Conservation (phyloP, 2,888 invertebrate genomes). For the Taenaris catops region DNA sequence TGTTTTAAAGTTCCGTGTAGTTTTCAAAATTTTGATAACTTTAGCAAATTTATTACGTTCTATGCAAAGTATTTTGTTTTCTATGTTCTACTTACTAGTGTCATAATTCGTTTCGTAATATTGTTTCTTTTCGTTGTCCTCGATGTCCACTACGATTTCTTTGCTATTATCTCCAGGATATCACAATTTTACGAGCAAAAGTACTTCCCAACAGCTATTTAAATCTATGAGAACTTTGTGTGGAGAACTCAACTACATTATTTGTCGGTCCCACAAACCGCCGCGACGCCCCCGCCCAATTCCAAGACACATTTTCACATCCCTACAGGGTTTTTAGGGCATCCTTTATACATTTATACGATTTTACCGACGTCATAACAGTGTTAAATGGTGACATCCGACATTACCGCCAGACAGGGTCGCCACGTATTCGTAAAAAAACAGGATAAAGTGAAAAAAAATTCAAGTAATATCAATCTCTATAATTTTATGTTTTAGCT, state of each 20-base stretch:
- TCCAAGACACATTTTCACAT: conserved; percentile 12
- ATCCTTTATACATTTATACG: conserved; percentile 21
- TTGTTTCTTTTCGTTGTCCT: conserved; percentile 86
- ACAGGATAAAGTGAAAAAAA: too few species aligned
- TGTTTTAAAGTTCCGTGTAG: too few species aligned
- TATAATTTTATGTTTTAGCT: too few species aligned
- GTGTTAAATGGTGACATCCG: conserved; percentile 19
- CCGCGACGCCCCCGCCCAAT: conserved; percentile 1
- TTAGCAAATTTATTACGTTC: too few species aligned
- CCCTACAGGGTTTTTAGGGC: conserved; percentile 2
- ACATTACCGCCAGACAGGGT: conserved; percentile 1
- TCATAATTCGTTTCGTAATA: conserved; percentile 88
- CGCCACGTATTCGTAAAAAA: not conserved
- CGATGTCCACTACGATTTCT: conserved; percentile 85
- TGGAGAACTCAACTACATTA: conserved; percentile 1
- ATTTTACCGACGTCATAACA: conserved; percentile 22
- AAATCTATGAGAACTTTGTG: conserved; percentile 4
- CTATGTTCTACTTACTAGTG: conserved; percentile 81
- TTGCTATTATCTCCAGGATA: conserved; percentile 54
- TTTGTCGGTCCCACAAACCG: conserved; percentile 1
- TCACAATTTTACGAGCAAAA: too few species aligned
- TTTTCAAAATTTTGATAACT: too few species aligned
- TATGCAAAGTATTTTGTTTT: too few species aligned
- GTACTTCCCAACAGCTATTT: conserved; percentile 4
- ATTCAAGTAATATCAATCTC: too few species aligned